phyloP scores from a whole-genome alignment of 2,113 vertebrate genomes.

The Pelobates fuscus region DNA sequence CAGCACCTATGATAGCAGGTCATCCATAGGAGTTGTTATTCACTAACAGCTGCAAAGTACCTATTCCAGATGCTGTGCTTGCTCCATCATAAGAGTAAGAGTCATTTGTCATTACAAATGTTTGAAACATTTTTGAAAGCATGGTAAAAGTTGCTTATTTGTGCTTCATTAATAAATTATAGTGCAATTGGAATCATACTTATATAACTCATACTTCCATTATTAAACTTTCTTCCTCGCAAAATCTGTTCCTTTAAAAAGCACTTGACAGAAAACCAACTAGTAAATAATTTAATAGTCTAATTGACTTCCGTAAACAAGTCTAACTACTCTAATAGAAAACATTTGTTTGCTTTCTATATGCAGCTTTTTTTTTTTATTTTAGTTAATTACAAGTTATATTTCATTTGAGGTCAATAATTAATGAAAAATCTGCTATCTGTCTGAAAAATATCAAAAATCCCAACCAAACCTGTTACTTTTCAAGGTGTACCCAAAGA shows the following conservation, averaged over 20 bases:
- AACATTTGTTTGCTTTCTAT: not conserved
- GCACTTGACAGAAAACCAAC: constrained; percentile 15
- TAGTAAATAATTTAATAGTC: constrained; percentile 23
- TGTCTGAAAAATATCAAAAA: no score
- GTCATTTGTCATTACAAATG: no score
- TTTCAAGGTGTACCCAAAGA: no score
- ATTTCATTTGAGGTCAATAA: not conserved
- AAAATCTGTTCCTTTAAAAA: constrained; percentile 17
- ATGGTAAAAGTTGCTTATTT: not conserved
- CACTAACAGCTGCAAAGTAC: no score
- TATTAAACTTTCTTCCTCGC: not conserved
- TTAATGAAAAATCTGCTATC: not conserved
- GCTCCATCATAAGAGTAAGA: no score
- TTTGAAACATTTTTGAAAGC: not conserved
- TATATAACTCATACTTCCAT: not conserved
- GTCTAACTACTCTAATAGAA: not conserved
- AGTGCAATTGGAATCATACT: not conserved
- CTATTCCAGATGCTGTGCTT: no score
- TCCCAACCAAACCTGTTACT: no score
- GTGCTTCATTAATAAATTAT: not conserved
- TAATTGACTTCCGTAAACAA: constrained; percentile 14
- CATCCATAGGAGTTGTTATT: no score
- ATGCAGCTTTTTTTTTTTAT: no score
- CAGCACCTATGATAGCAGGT: no score
- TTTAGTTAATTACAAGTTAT: not conserved